Percentiles rank a stretch among this genome's conserved stretches.
These are phyloP conservation scores for Silurus asotus DNA, from an alignment of 2,113 vertebrate species.

Conservation along the genomic window DNA sequence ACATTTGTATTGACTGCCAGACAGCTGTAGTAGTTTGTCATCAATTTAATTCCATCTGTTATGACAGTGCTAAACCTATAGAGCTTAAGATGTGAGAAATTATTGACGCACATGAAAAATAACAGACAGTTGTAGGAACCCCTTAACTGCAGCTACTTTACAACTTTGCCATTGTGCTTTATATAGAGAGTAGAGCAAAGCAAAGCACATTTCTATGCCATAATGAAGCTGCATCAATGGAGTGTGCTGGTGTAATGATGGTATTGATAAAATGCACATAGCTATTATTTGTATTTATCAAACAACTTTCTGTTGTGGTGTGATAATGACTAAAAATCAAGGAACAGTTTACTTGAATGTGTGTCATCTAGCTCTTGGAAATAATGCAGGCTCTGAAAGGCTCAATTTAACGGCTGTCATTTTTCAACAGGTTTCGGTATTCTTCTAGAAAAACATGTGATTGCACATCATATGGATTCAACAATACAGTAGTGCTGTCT, in stretches of 20 bases:
- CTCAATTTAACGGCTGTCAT: slow-evolving; percentile 16
- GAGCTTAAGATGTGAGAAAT: slow-evolving; percentile 61
- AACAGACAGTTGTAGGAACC: slow-evolving; percentile 63
- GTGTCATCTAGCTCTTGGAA: slow-evolving; percentile 59
- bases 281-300: slow-evolving; percentile 73
- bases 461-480: slow-evolving; percentile 58
- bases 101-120: slow-evolving; percentile 74
- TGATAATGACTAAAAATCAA: slow-evolving; percentile 60
- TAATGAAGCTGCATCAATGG: slow-evolving; percentile 75
- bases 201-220: slow-evolving; percentile 66
- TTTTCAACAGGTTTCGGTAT: slow-evolving; percentile 27
- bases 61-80: slow-evolving; percentile 46
- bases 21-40: slow-evolving; percentile 64
- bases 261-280: slow-evolving; percentile 67
- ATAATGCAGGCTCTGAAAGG: neutral
- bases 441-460: slow-evolving; percentile 21
- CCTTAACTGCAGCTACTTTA: slow-evolving; percentile 58
- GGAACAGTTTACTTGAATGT: slow-evolving; percentile 63
- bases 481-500: slow-evolving; percentile 48
- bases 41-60: slow-evolving; percentile 52
- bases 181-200: slow-evolving; percentile 55
- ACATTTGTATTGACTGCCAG: slow-evolving; percentile 62
- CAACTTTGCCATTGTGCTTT: slow-evolving; percentile 57
- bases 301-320: slow-evolving; percentile 58
- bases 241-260: slow-evolving; percentile 65